Conservation (phyloP, 2,888 invertebrate species). For the Sesamia inferens region DNA sequence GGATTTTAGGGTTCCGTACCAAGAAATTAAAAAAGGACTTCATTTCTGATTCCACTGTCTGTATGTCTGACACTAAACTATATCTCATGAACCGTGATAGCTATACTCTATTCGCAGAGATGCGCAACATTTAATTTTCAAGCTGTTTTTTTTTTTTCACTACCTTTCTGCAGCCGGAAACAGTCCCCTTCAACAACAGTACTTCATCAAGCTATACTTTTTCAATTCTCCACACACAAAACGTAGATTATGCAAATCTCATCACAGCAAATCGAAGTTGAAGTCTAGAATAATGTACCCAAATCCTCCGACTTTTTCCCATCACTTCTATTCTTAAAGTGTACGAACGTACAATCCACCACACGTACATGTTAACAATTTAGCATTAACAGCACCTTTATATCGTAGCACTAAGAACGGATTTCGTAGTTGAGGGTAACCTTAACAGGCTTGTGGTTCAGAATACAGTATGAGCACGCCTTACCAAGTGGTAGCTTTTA, state of each 20-base stretch:
- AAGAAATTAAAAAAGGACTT: too few species aligned
- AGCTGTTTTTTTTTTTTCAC: background rate
- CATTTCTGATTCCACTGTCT: too few species aligned
- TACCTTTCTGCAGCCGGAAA: background rate
- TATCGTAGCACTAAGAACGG: background rate
- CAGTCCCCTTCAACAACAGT: background rate
- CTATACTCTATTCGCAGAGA: too few species aligned
- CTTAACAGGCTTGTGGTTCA: too few species aligned
- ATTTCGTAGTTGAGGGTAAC: background rate
- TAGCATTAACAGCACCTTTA: background rate
- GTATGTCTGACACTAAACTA: too few species aligned
- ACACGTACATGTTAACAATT: background rate
- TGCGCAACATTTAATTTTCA: too few species aligned
- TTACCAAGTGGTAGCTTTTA: constrained; percentile 53
- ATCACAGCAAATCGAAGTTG: constrained; percentile 8
- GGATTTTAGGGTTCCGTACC: too few species aligned
- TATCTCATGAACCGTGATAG: too few species aligned
- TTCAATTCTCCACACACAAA: constrained; percentile 1
- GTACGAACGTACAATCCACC: background rate
- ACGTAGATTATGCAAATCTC: constrained; percentile 24
- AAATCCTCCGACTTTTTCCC: constrained; percentile 17
- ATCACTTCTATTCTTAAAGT: constrained; percentile 3
- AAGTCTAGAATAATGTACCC: constrained; percentile 15
- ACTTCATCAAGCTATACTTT: constrained; percentile 5
- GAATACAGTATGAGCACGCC: constrained; percentile 19